Evolutionary conservation across 2,888 invertebrate species (phyloP).

Genomic region (Sesamia inferens): DNA sequence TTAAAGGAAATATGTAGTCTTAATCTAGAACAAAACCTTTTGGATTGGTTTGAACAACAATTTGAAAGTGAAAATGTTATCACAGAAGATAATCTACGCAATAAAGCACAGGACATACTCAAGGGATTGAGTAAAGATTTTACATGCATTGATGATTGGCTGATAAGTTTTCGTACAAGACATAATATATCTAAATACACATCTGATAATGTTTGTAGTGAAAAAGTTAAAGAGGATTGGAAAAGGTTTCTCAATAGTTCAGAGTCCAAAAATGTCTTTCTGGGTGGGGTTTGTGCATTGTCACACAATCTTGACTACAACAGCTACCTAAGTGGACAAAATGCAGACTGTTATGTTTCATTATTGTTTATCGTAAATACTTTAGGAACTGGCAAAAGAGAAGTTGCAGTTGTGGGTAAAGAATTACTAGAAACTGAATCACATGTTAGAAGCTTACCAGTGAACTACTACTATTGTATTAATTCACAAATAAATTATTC

Average conservation of each 20-base stretch:
- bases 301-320: slow-evolving; percentile 64
- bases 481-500: slow-evolving; percentile 63
- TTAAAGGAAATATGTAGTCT: slow-evolving; percentile 60
- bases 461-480: slow-evolving; percentile 66
- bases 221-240: slow-evolving; percentile 64
- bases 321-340: slow-evolving; percentile 61
- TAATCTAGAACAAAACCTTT: slow-evolving; percentile 67
- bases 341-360: slow-evolving; percentile 65
- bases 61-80: slow-evolving; percentile 61
- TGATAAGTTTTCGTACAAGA: slow-evolving; percentile 66
- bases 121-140: slow-evolving; percentile 64
- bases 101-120: slow-evolving; percentile 65
- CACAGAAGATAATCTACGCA: slow-evolving; percentile 62
- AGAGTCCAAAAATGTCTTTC: slow-evolving; percentile 64
- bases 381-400: slow-evolving; percentile 65
- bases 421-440: slow-evolving; percentile 59
- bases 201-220: slow-evolving; percentile 52
- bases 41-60: slow-evolving; percentile 69
- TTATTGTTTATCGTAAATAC: slow-evolving; percentile 66
- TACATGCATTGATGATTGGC: slow-evolving; percentile 67
- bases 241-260: slow-evolving; percentile 57
- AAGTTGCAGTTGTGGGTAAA: slow-evolving; percentile 66
- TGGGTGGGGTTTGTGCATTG: slow-evolving; percentile 68
- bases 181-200: slow-evolving; percentile 68
- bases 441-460: slow-evolving; percentile 65